Evolutionary conservation across 2,113 vertebrate genomes (phyloP).

Genomic region (Catharus fuscescens): DNA sequence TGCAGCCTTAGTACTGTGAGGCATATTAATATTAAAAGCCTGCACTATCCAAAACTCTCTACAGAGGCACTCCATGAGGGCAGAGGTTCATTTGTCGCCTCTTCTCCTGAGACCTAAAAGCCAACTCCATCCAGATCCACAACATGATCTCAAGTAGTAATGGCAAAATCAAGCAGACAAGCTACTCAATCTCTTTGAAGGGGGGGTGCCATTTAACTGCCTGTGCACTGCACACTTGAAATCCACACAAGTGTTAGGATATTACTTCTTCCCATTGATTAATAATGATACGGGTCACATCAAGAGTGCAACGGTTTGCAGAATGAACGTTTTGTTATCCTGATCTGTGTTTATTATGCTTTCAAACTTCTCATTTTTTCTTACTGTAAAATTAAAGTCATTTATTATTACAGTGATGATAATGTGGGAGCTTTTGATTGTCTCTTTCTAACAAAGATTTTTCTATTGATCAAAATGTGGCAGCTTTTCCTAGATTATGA

Average conservation of each 20-base stretch:
- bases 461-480: background rate
- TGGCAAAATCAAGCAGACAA: background rate
- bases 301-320: background rate
- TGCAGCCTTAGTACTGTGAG: background rate
- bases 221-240: background rate
- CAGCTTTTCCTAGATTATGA: background rate
- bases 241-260: background rate
- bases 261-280: fast-evolving
- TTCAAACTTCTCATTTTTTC: background rate
- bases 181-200: background rate
- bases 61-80: background rate
- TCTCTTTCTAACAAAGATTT: conserved; percentile 1
- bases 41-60: background rate
- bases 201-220: background rate
- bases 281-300: background rate
- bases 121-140: background rate
- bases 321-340: background rate
- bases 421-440: background rate
- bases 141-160: background rate
- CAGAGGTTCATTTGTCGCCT: background rate
- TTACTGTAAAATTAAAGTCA: background rate
- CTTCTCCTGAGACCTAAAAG: background rate
- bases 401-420: background rate
- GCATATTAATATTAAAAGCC: background rate
- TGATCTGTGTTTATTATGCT: background rate